Evolutionary conservation across 2,113 vertebrate genomes (phyloP).

Genomic region (Mystacornis crossleyi): DNA sequence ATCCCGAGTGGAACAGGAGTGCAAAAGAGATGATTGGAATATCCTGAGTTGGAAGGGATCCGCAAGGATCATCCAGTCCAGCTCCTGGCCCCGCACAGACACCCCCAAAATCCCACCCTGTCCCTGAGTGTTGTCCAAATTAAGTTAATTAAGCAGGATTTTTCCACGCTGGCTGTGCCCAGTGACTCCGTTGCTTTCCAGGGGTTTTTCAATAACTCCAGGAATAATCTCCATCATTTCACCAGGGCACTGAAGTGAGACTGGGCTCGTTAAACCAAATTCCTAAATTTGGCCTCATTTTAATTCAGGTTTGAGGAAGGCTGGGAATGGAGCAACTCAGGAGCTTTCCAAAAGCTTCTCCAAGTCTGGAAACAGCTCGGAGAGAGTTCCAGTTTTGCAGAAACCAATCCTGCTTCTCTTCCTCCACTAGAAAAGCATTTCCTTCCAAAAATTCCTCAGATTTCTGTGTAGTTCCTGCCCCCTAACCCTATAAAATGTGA

Average conservation of each 20-base stretch:
- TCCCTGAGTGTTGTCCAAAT: background rate
- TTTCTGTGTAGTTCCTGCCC: background rate
- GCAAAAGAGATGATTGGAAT: background rate
- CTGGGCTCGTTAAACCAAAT: background rate
- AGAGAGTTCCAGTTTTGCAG: background rate
- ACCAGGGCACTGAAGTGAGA: too few species aligned
- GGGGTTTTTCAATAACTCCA: background rate
- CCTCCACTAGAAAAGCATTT: fast-evolving
- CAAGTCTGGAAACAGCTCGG: background rate
- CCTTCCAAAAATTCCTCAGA: background rate
- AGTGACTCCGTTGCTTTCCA: background rate
- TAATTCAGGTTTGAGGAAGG: background rate
- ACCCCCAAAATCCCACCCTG: background rate
- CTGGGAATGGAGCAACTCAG: background rate
- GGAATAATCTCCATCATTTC: background rate
- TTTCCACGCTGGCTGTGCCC: background rate
- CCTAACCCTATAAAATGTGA: background rate
- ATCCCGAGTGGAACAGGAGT: background rate
- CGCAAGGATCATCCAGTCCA: background rate
- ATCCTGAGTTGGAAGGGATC: background rate
- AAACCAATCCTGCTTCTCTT: background rate
- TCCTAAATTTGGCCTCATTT: background rate
- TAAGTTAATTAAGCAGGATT: background rate
- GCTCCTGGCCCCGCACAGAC: background rate
- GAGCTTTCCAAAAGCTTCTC: background rate